A percentile compares a stretch with the other conserved stretches of the same genome.
These are phyloP conservation scores for Cossypha dichroa DNA, from an alignment of 2,797 vertebrate species.

Conservation along the genomic window DNA sequence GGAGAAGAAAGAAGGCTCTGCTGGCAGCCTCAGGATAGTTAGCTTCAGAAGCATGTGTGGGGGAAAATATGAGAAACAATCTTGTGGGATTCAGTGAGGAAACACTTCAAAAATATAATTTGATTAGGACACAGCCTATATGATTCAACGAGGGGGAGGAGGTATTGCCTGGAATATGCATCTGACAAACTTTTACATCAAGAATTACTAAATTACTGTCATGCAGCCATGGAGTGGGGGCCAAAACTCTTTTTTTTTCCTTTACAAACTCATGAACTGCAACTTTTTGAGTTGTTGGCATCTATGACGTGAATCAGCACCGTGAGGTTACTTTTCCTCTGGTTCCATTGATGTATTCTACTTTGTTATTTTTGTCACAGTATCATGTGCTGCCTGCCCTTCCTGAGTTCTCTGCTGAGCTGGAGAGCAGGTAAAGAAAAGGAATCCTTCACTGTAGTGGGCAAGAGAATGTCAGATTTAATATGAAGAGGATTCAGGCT, in stretches of 20 bases:
- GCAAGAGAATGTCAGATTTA: not conserved
- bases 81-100: slow-evolving; percentile 75
- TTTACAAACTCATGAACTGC: slow-evolving; percentile 43
- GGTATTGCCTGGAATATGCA: slow-evolving; percentile 77
- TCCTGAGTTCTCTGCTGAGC: not conserved
- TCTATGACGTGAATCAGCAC: slow-evolving; percentile 36
- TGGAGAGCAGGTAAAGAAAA: not conserved
- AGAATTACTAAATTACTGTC: slow-evolving; percentile 73
- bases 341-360: not conserved
- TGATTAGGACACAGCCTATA: slow-evolving; percentile 77
- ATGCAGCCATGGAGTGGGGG: slow-evolving; percentile 59
- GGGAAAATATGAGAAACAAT: slow-evolving; percentile 63
- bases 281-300: slow-evolving; percentile 63
- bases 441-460: not conserved
- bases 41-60: slow-evolving; percentile 64
- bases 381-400: not conserved
- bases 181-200: slow-evolving; percentile 72
- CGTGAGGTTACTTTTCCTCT: not conserved
- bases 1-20: slow-evolving; percentile 34
- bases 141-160: slow-evolving; percentile 79
- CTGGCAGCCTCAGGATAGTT: slow-evolving; percentile 51
- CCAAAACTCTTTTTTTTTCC: slow-evolving; percentile 50
- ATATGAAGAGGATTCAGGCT: not conserved
- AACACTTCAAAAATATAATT: slow-evolving; percentile 80
- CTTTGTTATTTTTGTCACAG: not conserved